Evolutionary conservation across 92 coral and sea anemone species (phyloP).

Genomic region (Parazoanthus atlanticus): DNA sequence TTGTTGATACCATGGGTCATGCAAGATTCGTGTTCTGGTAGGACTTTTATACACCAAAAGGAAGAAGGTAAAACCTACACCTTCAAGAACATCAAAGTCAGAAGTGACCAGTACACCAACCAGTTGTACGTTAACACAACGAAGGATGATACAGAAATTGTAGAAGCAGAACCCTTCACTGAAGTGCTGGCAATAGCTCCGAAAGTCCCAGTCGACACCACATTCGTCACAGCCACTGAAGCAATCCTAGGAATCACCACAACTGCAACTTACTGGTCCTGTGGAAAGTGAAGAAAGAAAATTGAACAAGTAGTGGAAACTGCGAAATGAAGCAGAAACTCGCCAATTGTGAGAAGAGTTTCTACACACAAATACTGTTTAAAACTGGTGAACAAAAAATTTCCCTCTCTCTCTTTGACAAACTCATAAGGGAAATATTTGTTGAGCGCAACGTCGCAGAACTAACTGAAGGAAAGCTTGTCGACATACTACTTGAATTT

Average conservation of each 20-base stretch:
- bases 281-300: too few species aligned
- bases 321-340: conserved; percentile 33
- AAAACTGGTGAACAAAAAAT: conserved; percentile 16
- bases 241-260: background rate
- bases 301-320: background rate
- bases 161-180: background rate
- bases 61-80: background rate
- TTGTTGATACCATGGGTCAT: conserved; percentile 50
- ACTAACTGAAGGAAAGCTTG: conserved; percentile 8
- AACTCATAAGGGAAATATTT: conserved; percentile 5
- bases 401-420: conserved; percentile 20
- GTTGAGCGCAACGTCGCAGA: background rate
- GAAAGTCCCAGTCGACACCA: background rate
- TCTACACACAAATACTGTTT: background rate
- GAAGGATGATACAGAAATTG: background rate
- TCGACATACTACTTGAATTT: conserved; percentile 22
- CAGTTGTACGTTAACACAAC: background rate
- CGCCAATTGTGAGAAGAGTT: conserved; percentile 11
- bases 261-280: too few species aligned
- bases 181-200: background rate
- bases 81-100: background rate
- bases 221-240: background rate
- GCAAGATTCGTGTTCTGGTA: conserved; percentile 37
- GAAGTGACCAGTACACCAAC: background rate
- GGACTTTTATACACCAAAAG: background rate